Evolutionary conservation across 1,140 invertebrate genomes (phyloP).

Genomic region (Triops longicaudatus): DNA sequence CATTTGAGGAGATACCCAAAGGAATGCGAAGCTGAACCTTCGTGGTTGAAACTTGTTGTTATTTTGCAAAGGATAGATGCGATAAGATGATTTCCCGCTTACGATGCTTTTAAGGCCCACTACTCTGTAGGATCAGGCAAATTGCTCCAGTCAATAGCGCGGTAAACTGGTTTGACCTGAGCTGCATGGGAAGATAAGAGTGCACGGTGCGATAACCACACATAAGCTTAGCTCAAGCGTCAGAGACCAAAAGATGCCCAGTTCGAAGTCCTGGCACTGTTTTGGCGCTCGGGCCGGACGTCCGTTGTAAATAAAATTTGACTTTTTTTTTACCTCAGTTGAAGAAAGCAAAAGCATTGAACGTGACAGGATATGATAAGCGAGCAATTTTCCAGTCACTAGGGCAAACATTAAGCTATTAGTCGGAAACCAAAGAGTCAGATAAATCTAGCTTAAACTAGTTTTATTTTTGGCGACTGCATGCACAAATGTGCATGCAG

Average conservation of each 20-base stretch:
- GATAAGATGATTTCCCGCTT: neutral
- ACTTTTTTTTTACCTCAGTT: neutral
- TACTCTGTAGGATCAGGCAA: neutral
- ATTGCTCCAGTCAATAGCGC: neutral
- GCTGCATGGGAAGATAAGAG: neutral
- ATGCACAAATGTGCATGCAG: no score
- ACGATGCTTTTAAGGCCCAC: neutral
- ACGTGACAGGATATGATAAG: conserved; percentile 12
- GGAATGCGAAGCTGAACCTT: no score
- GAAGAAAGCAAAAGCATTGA: neutral
- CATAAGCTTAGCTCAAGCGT: neutral
- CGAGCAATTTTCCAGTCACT: neutral
- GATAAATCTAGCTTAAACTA: no score
- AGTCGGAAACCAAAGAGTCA: no score
- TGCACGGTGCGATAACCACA: neutral
- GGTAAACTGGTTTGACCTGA: neutral
- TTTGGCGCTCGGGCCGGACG: neutral
- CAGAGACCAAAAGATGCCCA: neutral
- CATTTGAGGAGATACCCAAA: neutral
- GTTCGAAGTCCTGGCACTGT: no score
- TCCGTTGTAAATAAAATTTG: neutral
- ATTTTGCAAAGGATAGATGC: neutral
- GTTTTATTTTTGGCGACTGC: no score
- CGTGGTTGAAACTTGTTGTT: no score
- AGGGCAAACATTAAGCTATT: neutral